These are phyloP conservation scores for Drosophila kohkoa DNA, from an alignment of 1,140 invertebrate species.

Conservation along the genomic window DNA sequence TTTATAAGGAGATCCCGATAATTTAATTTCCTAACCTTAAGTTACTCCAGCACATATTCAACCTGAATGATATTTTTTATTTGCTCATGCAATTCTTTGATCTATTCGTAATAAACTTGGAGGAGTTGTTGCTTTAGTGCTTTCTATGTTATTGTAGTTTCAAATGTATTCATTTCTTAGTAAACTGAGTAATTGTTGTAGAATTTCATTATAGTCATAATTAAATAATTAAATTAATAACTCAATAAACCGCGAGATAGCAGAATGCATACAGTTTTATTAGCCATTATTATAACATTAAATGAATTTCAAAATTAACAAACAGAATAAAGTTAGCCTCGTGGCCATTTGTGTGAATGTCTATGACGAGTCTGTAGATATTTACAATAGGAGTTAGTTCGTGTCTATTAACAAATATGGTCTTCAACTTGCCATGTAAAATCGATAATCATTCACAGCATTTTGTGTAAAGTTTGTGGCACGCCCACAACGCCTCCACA, in stretches of 20 bases:
- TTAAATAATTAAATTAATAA: neutral
- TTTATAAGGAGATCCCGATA: too few species aligned
- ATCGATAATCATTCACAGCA: constrained; percentile 81
- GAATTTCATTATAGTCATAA: neutral
- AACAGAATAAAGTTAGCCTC: neutral
- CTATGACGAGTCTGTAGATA: neutral
- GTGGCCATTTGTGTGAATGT: too few species aligned
- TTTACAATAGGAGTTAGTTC: constrained; percentile 9
- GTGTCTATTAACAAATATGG: constrained; percentile 39
- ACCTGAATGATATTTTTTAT: too few species aligned
- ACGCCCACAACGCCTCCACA: constrained; percentile 50
- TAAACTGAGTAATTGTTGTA: too few species aligned
- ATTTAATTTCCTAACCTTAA: too few species aligned
- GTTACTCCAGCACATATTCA: too few species aligned
- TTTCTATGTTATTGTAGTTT: too few species aligned
- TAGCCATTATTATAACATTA: neutral
- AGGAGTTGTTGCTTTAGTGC: too few species aligned
- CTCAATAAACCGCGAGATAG: neutral
- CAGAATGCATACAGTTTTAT: too few species aligned
- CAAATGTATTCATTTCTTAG: too few species aligned
- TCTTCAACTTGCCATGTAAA: constrained; percentile 76
- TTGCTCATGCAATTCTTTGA: too few species aligned
- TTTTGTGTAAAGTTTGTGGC: constrained; percentile 59
- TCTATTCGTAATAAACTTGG: too few species aligned
- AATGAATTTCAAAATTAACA: neutral